A percentile compares a stretch with the other conserved stretches of the same genome.
These are phyloP conservation scores for Parnassius glacialis DNA, from an alignment of 2,888 invertebrate genomes.

Conservation along the genomic window DNA sequence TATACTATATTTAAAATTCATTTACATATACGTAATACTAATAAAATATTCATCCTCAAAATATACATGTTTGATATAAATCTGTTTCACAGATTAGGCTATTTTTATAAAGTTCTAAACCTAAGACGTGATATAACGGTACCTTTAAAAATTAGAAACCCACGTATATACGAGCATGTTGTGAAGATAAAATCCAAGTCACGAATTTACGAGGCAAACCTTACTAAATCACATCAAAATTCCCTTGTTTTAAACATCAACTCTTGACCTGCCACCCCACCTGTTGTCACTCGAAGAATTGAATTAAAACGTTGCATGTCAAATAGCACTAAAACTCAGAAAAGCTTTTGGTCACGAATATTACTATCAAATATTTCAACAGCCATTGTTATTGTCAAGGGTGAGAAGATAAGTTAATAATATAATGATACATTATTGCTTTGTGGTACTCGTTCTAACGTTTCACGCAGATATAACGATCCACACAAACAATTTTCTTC, in stretches of 20 bases:
- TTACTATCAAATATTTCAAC: conserved; percentile 78
- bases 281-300: conserved; percentile 65
- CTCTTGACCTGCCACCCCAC: conserved; percentile 47
- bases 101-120: no score
- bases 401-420: conserved; percentile 80
- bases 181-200: conserved; percentile 66
- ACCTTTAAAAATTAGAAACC: conserved; percentile 39
- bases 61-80: no score
- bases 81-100: no score
- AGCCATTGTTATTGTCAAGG: conserved; percentile 78
- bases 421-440: conserved; percentile 77
- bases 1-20: no score
- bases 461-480: conserved; percentile 23
- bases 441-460: conserved; percentile 47
- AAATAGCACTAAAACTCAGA: conserved; percentile 63
- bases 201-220: conserved; percentile 54
- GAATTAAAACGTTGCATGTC: conserved; percentile 76
- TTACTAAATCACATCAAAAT: conserved; percentile 42
- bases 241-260: conserved; percentile 39
- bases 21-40: no score
- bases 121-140: conserved; percentile 30
- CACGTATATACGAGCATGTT: conserved; percentile 47
- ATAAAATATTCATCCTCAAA: no score
- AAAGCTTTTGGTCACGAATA: conserved; percentile 58
- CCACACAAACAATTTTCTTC: conserved; percentile 29